Percentiles rank a stretch among this genome's conserved stretches.
phyloP scores from a whole-genome alignment of 1,140 invertebrate species.

The Phthorimaea operculella region DNA sequence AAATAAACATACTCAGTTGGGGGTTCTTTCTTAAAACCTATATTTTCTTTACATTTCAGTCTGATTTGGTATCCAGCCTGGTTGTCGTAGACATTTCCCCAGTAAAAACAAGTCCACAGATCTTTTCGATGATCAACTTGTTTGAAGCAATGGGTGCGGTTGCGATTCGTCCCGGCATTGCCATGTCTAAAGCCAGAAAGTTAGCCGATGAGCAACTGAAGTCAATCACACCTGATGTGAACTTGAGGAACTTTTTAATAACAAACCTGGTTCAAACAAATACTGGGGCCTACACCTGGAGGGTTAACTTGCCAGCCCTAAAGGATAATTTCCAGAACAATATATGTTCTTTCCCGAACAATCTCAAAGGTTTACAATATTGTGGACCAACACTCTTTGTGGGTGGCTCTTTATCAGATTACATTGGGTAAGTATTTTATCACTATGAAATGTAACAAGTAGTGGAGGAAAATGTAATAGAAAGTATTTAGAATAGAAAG shows the following conservation, averaged over 20 bases:
- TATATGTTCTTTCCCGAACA: constrained; percentile 72
- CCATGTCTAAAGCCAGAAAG: constrained; percentile 76
- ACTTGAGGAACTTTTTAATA: constrained; percentile 75
- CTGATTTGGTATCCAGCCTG: constrained; percentile 80
- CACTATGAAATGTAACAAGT: not conserved
- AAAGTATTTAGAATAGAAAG: not conserved
- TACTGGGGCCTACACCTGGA: constrained; percentile 75
- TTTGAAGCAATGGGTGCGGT: constrained; percentile 75
- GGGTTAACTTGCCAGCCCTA: constrained; percentile 78
- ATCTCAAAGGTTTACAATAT: constrained; percentile 67
- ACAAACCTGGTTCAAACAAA: constrained; percentile 80
- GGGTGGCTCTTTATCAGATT: constrained; percentile 82
- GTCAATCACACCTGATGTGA: constrained; percentile 46
- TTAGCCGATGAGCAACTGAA: constrained; percentile 67
- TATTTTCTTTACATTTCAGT: constrained; percentile 66
- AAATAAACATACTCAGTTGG: not conserved
- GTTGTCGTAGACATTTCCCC: constrained; percentile 90
- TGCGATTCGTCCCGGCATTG: constrained; percentile 67
- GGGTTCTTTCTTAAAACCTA: not conserved
- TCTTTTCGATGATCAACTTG: constrained; percentile 72
- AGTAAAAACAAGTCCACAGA: constrained; percentile 71
- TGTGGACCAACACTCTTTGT: constrained; percentile 83
- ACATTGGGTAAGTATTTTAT: constrained; percentile 73
- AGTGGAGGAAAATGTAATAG: not conserved
- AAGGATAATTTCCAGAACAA: constrained; percentile 73